Conservation (phyloP, 2,888 invertebrate species). For the Lepidochrysops patricia region DNA sequence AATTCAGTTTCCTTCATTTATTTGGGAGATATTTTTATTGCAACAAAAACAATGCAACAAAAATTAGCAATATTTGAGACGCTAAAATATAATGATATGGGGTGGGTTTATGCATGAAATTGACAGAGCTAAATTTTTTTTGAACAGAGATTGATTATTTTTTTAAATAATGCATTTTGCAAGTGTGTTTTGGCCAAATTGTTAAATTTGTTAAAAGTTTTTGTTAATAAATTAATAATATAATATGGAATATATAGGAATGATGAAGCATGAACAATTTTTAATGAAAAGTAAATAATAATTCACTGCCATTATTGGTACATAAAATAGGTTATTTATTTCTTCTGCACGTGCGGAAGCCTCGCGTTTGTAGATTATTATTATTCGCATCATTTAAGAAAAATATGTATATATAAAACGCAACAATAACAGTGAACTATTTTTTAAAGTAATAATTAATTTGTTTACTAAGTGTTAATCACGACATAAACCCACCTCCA, state of each 20-base stretch:
- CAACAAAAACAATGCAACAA: constrained; percentile 24
- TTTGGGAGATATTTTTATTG: not conserved
- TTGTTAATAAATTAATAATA: not conserved
- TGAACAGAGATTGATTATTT: constrained; percentile 54
- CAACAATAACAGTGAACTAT: not conserved
- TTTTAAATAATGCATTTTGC: not conserved
- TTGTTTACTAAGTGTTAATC: constrained; percentile 57
- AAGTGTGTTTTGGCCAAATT: not conserved
- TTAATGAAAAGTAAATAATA: not conserved
- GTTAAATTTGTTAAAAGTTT: not conserved
- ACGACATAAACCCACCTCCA: constrained; percentile 70
- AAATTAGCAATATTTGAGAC: constrained; percentile 27
- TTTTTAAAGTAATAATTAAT: constrained; percentile 19
- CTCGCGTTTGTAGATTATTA: too few species aligned
- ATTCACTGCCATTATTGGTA: constrained; percentile 8
- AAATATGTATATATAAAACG: too few species aligned
- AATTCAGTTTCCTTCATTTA: not conserved
- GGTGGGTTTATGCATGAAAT: constrained; percentile 61
- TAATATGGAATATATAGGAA: not conserved
- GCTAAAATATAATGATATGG: constrained; percentile 37
- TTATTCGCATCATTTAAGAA: too few species aligned
- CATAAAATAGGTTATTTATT: too few species aligned
- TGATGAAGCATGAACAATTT: not conserved
- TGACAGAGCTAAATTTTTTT: constrained; percentile 26
- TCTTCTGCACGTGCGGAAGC: too few species aligned